Evolutionary conservation across 1,140 invertebrate genomes (phyloP).

Genomic region (Eumaeus atala): DNA sequence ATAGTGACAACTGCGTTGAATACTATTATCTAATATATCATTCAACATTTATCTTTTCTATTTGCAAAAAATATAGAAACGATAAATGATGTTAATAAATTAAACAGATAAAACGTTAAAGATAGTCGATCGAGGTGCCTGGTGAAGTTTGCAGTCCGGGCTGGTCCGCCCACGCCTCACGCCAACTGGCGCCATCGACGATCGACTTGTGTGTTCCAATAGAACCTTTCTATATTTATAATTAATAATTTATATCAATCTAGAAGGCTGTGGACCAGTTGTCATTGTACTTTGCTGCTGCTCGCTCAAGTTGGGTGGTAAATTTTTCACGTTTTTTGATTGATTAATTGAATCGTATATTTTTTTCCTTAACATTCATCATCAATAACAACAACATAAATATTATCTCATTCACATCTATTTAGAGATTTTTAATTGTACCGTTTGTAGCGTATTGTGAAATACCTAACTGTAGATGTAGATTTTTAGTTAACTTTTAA

Average conservation of each 20-base stretch:
- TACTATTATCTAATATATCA: neutral
- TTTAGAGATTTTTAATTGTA: no score
- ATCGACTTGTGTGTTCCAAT: conserved; percentile 10
- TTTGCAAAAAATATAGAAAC: conserved; percentile 8
- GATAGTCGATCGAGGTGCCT: conserved; percentile 24
- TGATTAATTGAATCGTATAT: no score
- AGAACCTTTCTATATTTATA: conserved; percentile 4
- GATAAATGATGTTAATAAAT: conserved; percentile 18
- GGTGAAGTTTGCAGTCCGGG: conserved; percentile 31
- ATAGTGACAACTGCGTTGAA: neutral
- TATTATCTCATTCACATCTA: no score
- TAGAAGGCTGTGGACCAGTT: neutral
- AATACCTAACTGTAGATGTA: no score
- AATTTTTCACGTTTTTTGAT: no score
- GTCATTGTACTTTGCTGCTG: no score
- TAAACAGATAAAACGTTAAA: conserved; percentile 17
- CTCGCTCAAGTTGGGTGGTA: no score
- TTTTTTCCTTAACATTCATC: no score
- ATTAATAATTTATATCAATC: conserved; percentile 10
- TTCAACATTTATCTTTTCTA: neutral
- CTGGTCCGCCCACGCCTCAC: conserved; percentile 46
- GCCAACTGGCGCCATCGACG: conserved; percentile 32
- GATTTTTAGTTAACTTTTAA: no score
- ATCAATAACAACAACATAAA: no score
- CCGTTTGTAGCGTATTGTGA: no score